phyloP scores from a whole-genome alignment of 2,888 invertebrate species.

The Lasioglossum malachurum region DNA sequence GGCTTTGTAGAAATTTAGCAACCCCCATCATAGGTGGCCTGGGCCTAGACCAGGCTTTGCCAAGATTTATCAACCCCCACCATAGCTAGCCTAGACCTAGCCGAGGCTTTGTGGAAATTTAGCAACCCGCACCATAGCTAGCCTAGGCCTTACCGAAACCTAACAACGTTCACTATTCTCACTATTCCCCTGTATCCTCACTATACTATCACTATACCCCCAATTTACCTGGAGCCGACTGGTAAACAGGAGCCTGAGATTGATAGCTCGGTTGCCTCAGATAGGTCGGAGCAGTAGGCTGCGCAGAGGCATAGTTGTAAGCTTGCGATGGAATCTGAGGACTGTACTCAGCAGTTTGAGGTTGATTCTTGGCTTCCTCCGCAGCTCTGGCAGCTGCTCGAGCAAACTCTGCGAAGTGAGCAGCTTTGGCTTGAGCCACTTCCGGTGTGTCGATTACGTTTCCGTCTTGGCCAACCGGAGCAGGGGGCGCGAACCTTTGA shows the following conservation, averaged over 20 bases:
- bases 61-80: neutral
- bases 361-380: slow-evolving; percentile 72
- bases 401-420: slow-evolving; percentile 83
- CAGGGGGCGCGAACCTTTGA: slow-evolving; percentile 77
- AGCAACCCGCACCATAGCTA: neutral
- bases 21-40: accelerated
- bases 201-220: too few relatives aligned
- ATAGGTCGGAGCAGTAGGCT: slow-evolving; percentile 52
- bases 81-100: neutral
- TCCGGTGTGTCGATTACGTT: slow-evolving; percentile 84
- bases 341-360: slow-evolving; percentile 45
- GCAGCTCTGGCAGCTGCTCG: slow-evolving; percentile 81
- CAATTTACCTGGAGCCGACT: slow-evolving; percentile 47
- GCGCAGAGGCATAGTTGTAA: slow-evolving; percentile 48
- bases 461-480: slow-evolving; percentile 83
- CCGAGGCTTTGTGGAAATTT: neutral
- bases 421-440: slow-evolving; percentile 83
- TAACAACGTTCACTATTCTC: too few relatives aligned
- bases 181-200: too few relatives aligned
- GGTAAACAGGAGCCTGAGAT: slow-evolving; percentile 64
- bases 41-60: accelerated
- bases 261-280: slow-evolving; percentile 57
- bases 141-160: neutral
- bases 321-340: slow-evolving; percentile 50
- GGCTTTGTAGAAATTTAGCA: neutral